phyloP scores from a whole-genome alignment of 2,797 vertebrate species.

The Gila robusta region DNA sequence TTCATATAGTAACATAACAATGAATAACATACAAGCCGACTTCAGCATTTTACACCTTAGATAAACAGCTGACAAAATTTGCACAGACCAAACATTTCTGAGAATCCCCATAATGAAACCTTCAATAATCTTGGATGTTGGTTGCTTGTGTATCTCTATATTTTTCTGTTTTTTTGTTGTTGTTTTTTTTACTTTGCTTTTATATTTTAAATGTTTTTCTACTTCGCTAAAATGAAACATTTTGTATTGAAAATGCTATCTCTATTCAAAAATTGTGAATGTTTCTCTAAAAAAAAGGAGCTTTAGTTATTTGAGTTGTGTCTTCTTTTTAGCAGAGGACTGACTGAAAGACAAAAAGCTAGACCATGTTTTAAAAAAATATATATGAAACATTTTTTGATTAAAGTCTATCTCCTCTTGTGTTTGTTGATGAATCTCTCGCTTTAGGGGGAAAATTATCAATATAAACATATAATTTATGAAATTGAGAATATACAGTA shows the following conservation, averaged over 20 bases:
- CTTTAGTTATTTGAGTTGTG: slow-evolving; percentile 19
- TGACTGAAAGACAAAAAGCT: not conserved
- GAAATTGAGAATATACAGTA: too few relatives aligned
- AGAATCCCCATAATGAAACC: slow-evolving; percentile 14
- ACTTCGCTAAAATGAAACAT: not conserved
- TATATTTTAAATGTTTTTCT: not conserved
- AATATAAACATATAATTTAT: too few relatives aligned
- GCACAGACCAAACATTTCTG: not conserved
- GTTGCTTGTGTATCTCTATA: slow-evolving; percentile 11
- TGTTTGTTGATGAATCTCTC: too few relatives aligned
- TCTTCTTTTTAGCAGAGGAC: not conserved
- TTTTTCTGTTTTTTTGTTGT: not conserved
- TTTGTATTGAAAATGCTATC: not conserved
- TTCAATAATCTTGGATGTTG: not conserved
- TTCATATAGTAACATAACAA: not conserved
- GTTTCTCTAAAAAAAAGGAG: not conserved
- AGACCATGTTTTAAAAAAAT: too few relatives aligned
- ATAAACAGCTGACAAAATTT: not conserved
- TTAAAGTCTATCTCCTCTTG: too few relatives aligned
- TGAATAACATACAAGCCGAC: not conserved
- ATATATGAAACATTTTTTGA: too few relatives aligned
- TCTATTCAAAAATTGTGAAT: not conserved
- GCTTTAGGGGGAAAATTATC: too few relatives aligned
- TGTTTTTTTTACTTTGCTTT: not conserved
- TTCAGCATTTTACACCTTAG: not conserved